These are phyloP conservation scores for Micrasema longulum DNA, from an alignment of 1,140 invertebrate species.

Conservation along the genomic window DNA sequence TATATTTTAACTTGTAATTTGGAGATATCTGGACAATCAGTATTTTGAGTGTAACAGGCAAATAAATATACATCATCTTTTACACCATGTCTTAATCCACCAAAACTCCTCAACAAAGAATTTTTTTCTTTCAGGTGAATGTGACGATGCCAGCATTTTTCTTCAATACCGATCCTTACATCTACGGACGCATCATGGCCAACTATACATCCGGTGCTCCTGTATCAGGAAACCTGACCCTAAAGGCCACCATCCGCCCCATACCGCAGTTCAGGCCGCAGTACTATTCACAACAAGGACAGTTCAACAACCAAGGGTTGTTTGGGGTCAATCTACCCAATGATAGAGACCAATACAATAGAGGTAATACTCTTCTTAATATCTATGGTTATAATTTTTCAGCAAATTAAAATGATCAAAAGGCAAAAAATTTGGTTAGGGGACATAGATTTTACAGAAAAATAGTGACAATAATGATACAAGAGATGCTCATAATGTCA, in stretches of 20 bases:
- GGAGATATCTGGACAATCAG: too few species aligned
- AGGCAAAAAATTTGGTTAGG: too few species aligned
- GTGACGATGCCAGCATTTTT: constrained; percentile 96
- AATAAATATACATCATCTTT: neutral
- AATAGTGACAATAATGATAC: too few species aligned
- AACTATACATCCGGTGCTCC: constrained; percentile 93
- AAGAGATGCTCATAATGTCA: too few species aligned
- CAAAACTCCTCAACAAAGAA: too few species aligned
- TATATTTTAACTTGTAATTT: too few species aligned
- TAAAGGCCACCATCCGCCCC: constrained; percentile 81
- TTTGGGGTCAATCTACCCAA: constrained; percentile 51
- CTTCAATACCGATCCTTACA: constrained; percentile 84
- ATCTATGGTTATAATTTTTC: too few species aligned
- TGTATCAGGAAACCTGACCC: constrained; percentile 86
- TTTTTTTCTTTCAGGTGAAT: constrained; percentile 76
- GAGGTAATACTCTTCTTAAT: constrained; percentile 42
- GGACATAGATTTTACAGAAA: too few species aligned
- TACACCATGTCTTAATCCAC: neutral
- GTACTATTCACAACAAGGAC: constrained; percentile 58
- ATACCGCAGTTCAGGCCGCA: constrained; percentile 71
- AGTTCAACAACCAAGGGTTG: constrained; percentile 60
- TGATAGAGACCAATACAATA: constrained; percentile 55
- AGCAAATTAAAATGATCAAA: too few species aligned
- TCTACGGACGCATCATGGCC: constrained; percentile 88
- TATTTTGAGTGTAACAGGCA: neutral